These are phyloP conservation scores for Mellivora capensis DNA, from an alignment of 2,113 vertebrate species.

Conservation along the genomic window DNA sequence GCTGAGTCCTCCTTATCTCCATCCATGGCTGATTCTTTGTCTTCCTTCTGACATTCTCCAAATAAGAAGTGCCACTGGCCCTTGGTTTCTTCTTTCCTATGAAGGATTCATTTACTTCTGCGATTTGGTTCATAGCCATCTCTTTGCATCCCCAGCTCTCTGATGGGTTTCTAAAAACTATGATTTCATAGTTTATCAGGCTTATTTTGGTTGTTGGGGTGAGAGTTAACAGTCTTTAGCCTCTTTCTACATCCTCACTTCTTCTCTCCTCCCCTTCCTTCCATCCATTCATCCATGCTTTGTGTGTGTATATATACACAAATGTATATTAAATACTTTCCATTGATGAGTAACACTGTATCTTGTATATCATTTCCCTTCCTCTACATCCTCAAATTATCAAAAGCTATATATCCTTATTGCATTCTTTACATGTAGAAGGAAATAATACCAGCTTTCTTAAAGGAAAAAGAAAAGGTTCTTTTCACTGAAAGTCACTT, in stretches of 20 bases:
- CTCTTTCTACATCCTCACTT: neutral
- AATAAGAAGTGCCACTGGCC: neutral
- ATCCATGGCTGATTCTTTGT: neutral
- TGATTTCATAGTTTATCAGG: neutral
- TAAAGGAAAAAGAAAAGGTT: neutral
- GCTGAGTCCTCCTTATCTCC: neutral
- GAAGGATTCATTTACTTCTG: neutral
- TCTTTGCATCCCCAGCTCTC: neutral
- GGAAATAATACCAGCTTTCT: neutral
- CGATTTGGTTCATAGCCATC: neutral
- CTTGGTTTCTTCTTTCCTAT: neutral
- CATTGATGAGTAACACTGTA: neutral
- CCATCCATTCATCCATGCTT: neutral
- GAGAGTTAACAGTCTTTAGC: neutral
- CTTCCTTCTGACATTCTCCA: neutral
- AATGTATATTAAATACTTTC: neutral
- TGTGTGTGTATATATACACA: neutral
- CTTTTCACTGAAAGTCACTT: neutral
- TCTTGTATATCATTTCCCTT: neutral
- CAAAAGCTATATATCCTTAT: neutral
- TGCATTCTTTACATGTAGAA: neutral
- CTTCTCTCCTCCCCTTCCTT: neutral
- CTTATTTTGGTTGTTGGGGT: neutral
- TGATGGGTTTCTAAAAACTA: neutral
- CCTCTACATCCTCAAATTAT: neutral